Base-by-base conservation (phyloP, 2,113 vertebrate species). In the Antechinus flavipes region DNA sequence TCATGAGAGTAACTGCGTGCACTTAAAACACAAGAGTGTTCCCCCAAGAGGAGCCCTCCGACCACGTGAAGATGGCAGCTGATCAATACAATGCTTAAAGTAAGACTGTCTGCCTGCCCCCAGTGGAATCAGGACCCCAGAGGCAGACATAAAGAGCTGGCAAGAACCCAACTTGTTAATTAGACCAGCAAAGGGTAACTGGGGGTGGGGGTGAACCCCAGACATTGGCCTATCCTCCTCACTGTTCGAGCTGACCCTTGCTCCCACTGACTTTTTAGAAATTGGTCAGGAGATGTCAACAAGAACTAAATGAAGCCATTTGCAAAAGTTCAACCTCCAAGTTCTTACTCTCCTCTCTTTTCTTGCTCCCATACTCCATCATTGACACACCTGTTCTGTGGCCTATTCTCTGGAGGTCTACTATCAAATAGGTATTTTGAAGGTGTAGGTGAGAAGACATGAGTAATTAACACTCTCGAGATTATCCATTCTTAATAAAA, bases 1-100 rank as follows among this genome's bases (percentile, higher is more conserved):
- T 99, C 98, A 98, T 98, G 98, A 99, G 99, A 99, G 98, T 98
- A 99, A 99, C 99, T 98, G 98, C 97, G 98, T 98, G 99, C 99
- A 99, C 99, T 99, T 99, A 99, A 99, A 99, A 98, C 99, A 98
- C 58, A 92, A 98, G 98, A 99, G 98, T 98, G 96, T 98, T 98
- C 98, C 98, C 98, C 98, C 98, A 98, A 97, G 98, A 99, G 99
- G 97, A 98, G 98, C 96, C 95, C 98, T 97, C 93, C 97, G 97
- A 98, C 98, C 98, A 98, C 61, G 98, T 97, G 98, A 97, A 97
- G 98, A 98, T 98, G 98, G 97, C 97, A 98, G 97, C 96, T 97
- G 98, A 99, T 99, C 99, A 98, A 99, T 99, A 98, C 54, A 19
- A 90, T 97, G 98, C 98, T 99, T 99, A 99, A 99, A 99, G 98